These are phyloP conservation scores for Magallana ariakensis DNA, from an alignment of 1,140 invertebrate genomes.

Conservation along the genomic window DNA sequence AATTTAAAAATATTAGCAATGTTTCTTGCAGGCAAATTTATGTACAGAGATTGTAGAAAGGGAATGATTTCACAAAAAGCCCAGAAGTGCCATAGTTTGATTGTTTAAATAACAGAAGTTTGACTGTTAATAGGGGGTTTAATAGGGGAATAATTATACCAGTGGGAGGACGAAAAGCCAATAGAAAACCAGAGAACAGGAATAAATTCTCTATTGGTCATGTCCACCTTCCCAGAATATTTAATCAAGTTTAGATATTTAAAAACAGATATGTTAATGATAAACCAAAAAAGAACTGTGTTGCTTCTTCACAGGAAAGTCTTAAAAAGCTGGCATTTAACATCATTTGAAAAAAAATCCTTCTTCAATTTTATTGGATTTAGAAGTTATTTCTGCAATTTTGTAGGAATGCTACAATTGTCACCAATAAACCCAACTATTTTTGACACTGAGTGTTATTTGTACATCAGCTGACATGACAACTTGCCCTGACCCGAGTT, in stretches of 20 bases:
- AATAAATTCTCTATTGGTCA: not conserved
- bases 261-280: not conserved
- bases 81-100: conserved; percentile 2
- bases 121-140: not conserved
- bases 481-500: not conserved
- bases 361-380: not conserved
- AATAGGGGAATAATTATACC: conserved; percentile 23
- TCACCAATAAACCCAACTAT: not conserved
- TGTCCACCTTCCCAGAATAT: not conserved
- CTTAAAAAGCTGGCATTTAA: no score
- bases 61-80: not conserved
- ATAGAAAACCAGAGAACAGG: conserved; percentile 14
- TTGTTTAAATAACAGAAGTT: not conserved
- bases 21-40: not conserved
- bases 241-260: no score
- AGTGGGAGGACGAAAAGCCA: not conserved
- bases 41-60: not conserved
- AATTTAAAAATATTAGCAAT: not conserved
- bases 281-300: not conserved
- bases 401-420: not conserved
- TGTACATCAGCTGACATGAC: not conserved
- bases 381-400: not conserved
- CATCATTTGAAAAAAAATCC: not conserved
- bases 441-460: not conserved
- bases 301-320: not conserved